Base-by-base conservation (phyloP, 2,113 vertebrate genomes). In the Peucedramus taeniatus region DNA sequence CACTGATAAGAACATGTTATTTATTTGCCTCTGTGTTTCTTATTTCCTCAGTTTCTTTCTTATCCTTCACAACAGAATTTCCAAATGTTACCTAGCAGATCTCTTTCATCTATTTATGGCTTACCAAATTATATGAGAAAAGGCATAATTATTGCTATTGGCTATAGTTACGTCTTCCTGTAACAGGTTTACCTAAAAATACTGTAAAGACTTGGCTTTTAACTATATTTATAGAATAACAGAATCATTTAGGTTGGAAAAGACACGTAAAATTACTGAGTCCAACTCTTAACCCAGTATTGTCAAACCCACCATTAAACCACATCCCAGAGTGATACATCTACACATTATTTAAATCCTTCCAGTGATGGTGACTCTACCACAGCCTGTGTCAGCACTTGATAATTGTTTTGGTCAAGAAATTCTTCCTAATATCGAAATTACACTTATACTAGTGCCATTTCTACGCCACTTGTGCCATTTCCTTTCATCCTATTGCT, bases 211-310 rank as follows among this genome's bases (percentile, higher is more conserved):
- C 17, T 35, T 53, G 8, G 9, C 9, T 51, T 89, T 78, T 44
- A 88, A 22, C n/a, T 60, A 3, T 37, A 35, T 75, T 54, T 66
- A 47, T 1, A 69, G 26, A 61, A 28, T 16, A 15, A 72, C 1
- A 51, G 13, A 79, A 50, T 40, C 2, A 6, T 33, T 72, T 49
- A 26, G 4, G 50, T 51, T 51, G 20, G n/a, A 51, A 74, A 63
- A 83, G 8, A 47, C 8, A 19, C 0, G 0, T 22, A 51, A 68
- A 37, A n/a, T 56, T 13, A 59, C 7, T 3, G 2, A 79, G 30
- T 12, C 22, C 12, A 47, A 5, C 10, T 8, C 1, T 30, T 51
- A 33, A 39, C 7, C 11, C 11, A 30, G 6, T 18, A 45, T 16
- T 61, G 30, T 13, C 53, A 78, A 31, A 45, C 10, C 33, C 37